phyloP scores from a whole-genome alignment of 2,797 vertebrate species.

The Poeciliopsis gracilis region DNA sequence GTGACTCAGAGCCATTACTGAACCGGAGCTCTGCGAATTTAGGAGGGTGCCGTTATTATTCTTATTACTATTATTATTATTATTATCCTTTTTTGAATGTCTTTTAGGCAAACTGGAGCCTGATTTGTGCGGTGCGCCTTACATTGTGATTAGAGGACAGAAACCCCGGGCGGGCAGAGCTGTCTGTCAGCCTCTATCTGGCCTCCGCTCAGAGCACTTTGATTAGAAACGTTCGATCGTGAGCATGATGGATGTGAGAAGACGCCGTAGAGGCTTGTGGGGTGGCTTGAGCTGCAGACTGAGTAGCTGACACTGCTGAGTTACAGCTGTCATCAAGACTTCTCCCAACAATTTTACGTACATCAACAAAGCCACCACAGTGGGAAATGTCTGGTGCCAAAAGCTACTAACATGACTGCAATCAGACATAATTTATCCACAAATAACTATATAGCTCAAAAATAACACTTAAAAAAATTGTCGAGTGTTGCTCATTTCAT shows the following conservation, averaged over 20 bases:
- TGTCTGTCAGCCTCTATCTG: constrained; percentile 60
- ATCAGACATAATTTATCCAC: constrained; percentile 6
- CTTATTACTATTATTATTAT: constrained; percentile 33
- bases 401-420: constrained; percentile 17
- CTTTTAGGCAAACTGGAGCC: constrained; percentile 33
- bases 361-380: constrained; percentile 20
- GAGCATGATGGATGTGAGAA: constrained; percentile 67
- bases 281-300: constrained; percentile 40
- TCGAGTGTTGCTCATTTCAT: not conserved
- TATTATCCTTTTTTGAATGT: constrained; percentile 60
- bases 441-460: too few relatives aligned
- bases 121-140: constrained; percentile 48
- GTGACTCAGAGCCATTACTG: not conserved
- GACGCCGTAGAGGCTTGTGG: constrained; percentile 42
- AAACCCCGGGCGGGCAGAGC: constrained; percentile 58
- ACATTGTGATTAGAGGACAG: constrained; percentile 19
- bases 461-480: not conserved
- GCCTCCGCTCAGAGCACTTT: constrained; percentile 47
- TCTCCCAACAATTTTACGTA: constrained; percentile 26
- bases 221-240: constrained; percentile 59
- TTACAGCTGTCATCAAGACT: constrained; percentile 24
- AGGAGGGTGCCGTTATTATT: constrained; percentile 30
- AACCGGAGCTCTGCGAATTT: constrained; percentile 24
- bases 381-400: constrained; percentile 20
- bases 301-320: constrained; percentile 37